Percentiles rank a stretch among this genome's conserved stretches.
Evolutionary conservation across 2,797 vertebrate species (phyloP).

Genomic region (Phrynocephalus vlangalii): DNA sequence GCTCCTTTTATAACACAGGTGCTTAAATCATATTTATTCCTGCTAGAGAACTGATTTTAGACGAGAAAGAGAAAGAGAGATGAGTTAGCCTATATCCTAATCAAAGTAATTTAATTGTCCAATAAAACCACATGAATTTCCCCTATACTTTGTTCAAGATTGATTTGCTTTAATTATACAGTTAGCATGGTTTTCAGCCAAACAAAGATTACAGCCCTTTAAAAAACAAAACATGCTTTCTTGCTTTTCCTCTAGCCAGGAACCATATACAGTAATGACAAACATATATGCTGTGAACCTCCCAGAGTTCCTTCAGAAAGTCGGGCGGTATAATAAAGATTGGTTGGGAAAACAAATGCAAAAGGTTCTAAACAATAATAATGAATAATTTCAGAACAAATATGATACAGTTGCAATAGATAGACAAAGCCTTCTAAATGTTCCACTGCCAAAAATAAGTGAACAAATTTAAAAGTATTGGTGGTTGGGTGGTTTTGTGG

Average conservation of each 20-base stretch:
- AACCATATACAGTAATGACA: not conserved
- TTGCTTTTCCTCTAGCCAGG: not conserved
- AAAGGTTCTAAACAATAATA: not conserved
- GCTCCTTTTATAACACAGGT: not conserved
- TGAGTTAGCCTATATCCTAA: not conserved
- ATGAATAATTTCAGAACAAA: not conserved
- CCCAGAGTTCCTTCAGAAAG: too few relatives aligned
- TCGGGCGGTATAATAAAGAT: too few relatives aligned
- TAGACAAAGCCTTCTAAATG: not conserved
- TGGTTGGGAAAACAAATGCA: not conserved
- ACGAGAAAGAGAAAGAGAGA: not conserved
- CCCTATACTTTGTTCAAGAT: not conserved
- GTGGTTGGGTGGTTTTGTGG: too few relatives aligned
- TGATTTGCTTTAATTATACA: slow-evolving; percentile 3
- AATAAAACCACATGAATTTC: not conserved
- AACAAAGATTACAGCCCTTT: not conserved
- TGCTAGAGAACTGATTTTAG: not conserved
- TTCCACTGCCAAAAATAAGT: too few relatives aligned
- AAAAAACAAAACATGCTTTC: not conserved
- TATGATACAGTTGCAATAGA: too few relatives aligned
- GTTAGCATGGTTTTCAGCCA: not conserved
- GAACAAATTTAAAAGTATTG: too few relatives aligned
- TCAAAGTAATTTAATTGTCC: slow-evolving; percentile 14
- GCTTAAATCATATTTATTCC: not conserved
- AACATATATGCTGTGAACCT: too few relatives aligned